Base-by-base conservation (phyloP, 2,797 vertebrate species). In the Poecilia picta region DNA sequence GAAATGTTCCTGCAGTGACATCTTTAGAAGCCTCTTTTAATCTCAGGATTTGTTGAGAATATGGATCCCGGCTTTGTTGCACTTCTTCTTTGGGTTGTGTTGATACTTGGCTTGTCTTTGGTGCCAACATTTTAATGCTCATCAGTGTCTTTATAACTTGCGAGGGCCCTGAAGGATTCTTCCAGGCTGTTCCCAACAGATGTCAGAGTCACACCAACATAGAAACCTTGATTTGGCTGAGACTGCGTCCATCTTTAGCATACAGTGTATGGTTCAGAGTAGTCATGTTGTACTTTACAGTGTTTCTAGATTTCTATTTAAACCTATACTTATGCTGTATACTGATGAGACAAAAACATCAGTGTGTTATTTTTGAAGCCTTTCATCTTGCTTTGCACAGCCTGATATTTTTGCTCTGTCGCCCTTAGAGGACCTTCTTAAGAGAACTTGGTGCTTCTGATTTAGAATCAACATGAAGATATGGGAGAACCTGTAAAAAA, bases 301-400 rank as follows among this genome's bases (percentile, higher is more conserved):
- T 51, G n/a, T 28, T 72, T 25, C 20, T 25, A 15, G 20, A 41
- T 36, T 71, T 16, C 11, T 16, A 18, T 51, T 46, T 31, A 72
- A 47, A 66, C 18, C 3, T 45, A 46, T n/a, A 8, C 33, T 3
- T 51, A 28, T 62, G 47, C 46, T 77, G 33, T 47, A 36, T 45
- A 47, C 43, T 74, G 36, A 75, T 31, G 28, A 86, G 33, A 51
- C 72, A 53, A 77, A 84, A 43, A 31, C 75, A 51, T 28, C 25
- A 11, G 11, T 28, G 55, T 43, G 12, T 70, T 11, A 75, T 5
- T 47, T 68, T 66, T 31, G 1, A 66, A 39, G 23, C 31, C 31
- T 47, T 13, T 51, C 1, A 51, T 66, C 36, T 72, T 39, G 39
- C 78, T 62, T n/a, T 64, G 15, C 43, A 71, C 13, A 66, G 5